phyloP scores from a whole-genome alignment of 2,797 vertebrate genomes.

The Microtus obscurus region DNA sequence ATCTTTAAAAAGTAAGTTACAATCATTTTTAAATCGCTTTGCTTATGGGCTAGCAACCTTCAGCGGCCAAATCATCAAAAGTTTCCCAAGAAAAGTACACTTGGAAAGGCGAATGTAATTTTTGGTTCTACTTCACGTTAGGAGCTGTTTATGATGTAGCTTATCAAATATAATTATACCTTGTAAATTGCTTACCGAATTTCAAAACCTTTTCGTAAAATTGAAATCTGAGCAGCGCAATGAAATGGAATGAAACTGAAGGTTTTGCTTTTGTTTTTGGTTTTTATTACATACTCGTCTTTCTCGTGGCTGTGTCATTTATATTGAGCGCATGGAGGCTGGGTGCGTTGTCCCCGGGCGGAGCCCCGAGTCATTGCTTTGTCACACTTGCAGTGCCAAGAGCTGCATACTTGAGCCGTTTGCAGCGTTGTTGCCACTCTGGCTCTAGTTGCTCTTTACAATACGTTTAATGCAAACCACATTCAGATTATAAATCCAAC shows the following conservation, averaged over 20 bases:
- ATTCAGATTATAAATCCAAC: conserved; percentile 19
- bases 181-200: conserved; percentile 43
- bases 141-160: background rate
- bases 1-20: conserved; percentile 14
- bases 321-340: background rate
- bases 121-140: conserved; percentile 21
- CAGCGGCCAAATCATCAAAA: background rate
- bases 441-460: conserved; percentile 1
- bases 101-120: background rate
- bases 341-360: background rate
- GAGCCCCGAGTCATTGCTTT: background rate
- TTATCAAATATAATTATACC: conserved; percentile 41
- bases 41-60: background rate
- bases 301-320: background rate
- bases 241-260: background rate
- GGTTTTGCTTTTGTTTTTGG: background rate
- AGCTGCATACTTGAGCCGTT: background rate
- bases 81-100: conserved; percentile 36
- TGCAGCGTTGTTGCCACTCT: background rate
- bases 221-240: background rate
- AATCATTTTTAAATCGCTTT: conserved; percentile 20
- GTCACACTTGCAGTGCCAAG: background rate
- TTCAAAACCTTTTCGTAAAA: background rate
- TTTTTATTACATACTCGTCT: background rate
- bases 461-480: conserved; percentile 29